These are phyloP conservation scores for Syngnathus acus DNA, from an alignment of 2,797 vertebrate genomes.

Conservation along the genomic window DNA sequence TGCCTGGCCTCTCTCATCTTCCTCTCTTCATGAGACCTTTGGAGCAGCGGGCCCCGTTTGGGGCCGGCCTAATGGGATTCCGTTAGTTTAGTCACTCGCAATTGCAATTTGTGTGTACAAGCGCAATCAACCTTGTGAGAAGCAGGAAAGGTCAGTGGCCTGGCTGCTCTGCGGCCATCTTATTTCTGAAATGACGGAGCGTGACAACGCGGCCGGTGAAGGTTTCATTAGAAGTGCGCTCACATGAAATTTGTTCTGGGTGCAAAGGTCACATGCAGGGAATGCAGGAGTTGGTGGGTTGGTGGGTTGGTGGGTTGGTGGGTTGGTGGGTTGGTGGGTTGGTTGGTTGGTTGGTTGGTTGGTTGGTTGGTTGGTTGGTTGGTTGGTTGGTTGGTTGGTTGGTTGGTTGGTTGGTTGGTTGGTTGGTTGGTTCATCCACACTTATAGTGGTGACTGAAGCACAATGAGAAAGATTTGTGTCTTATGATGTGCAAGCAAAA, in stretches of 20 bases:
- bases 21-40: constrained; percentile 38
- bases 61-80: constrained; percentile 32
- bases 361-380: too few species aligned
- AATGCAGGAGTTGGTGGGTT: too few species aligned
- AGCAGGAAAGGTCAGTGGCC: constrained; percentile 14
- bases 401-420: too few species aligned
- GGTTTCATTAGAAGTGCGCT: constrained; percentile 19
- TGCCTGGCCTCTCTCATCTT: constrained; percentile 27
- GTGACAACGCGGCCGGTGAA: constrained; percentile 16
- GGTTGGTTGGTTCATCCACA: too few species aligned
- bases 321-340: too few species aligned
- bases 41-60: constrained; percentile 16
- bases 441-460: too few species aligned
- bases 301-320: too few species aligned
- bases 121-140: constrained; percentile 22
- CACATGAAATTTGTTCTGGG: background rate
- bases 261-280: background rate
- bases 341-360: too few species aligned
- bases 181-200: constrained; percentile 17
- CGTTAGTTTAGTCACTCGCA: constrained; percentile 23
- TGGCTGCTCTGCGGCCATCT: background rate
- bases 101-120: constrained; percentile 31
- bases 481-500: too few species aligned
- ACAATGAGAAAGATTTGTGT: too few species aligned
- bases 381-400: too few species aligned